These are phyloP conservation scores for Macrochelys suwanniensis DNA, from an alignment of 2,797 vertebrate genomes.

Conservation along the genomic window DNA sequence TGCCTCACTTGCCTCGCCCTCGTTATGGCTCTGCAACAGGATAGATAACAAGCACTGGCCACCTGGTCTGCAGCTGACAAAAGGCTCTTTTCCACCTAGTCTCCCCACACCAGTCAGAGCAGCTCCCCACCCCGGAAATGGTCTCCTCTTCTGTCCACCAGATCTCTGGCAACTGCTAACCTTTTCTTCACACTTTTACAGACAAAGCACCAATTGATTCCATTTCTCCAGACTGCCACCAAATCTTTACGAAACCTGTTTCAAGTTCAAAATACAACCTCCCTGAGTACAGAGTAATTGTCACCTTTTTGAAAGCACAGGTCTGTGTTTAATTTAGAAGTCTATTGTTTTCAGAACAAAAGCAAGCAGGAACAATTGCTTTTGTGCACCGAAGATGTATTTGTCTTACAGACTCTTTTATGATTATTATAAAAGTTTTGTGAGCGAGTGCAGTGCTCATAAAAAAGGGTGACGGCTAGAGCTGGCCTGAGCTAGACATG, in stretches of 20 bases:
- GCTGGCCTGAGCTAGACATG: not conserved
- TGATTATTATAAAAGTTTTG: conserved; percentile 4
- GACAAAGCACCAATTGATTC: not conserved
- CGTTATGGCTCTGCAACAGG: not conserved
- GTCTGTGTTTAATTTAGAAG: conserved; percentile 44
- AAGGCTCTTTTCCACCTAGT: not conserved
- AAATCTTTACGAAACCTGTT: conserved; percentile 40
- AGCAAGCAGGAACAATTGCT: conserved; percentile 3
- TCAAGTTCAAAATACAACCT: not conserved
- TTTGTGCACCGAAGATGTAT: conserved; percentile 8
- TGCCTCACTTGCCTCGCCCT: no score
- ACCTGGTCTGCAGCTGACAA: not conserved
- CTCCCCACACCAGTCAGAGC: not conserved
- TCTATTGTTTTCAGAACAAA: conserved; percentile 57
- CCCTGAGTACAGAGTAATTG: conserved; percentile 38
- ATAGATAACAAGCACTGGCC: not conserved
- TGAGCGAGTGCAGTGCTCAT: not conserved
- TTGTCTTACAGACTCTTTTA: not conserved
- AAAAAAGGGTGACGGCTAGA: not conserved
- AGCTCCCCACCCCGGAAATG: not conserved
- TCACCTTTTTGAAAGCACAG: conserved; percentile 44
- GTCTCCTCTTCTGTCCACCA: conserved; percentile 1
- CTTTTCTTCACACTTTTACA: not conserved
- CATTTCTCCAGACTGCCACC: not conserved
- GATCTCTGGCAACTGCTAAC: accelerated